phyloP scores from a whole-genome alignment of 2,797 vertebrate genomes.

The Lerista edwardsae region DNA sequence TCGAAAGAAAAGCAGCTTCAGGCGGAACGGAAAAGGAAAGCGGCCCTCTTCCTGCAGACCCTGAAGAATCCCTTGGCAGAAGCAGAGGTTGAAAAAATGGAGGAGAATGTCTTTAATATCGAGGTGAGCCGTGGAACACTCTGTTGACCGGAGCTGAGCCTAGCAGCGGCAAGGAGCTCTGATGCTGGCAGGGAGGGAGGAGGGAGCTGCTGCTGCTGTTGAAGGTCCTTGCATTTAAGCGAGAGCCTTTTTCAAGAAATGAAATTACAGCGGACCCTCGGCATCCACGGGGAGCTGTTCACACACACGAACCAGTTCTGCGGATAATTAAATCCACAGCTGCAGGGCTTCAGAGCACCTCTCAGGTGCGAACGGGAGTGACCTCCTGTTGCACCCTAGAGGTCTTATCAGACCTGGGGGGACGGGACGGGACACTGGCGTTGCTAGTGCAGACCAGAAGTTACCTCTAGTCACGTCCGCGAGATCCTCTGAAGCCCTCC shows the following conservation, averaged over 20 bases:
- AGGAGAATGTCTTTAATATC: conserved; percentile 76
- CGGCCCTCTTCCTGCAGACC: conserved; percentile 93
- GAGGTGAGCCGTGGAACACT: conserved; percentile 77
- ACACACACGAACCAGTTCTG: too few species aligned
- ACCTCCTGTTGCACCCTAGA: too few species aligned
- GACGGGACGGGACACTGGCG: too few species aligned
- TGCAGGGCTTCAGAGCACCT: too few species aligned
- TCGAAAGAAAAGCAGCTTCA: conserved; percentile 98
- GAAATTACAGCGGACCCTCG: too few species aligned
- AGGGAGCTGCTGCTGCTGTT: not conserved
- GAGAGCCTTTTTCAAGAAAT: conserved; percentile 25
- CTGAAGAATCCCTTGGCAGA: conserved; percentile 86
- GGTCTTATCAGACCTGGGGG: too few species aligned
- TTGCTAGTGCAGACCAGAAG: too few species aligned
- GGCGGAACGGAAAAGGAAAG: conserved; percentile 95
- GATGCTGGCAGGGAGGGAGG: not conserved
- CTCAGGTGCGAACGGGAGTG: too few species aligned
- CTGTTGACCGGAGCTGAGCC: not conserved
- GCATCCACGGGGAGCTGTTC: too few species aligned
- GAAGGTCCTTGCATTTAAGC: not conserved
- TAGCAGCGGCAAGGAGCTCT: not conserved
- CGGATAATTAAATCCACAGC: too few species aligned
- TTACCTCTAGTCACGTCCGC: too few species aligned
- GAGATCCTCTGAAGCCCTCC: too few species aligned
- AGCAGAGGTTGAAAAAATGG: conserved; percentile 81